Conservation (phyloP, 1,140 invertebrate genomes). For the Anastrepha ludens region DNA sequence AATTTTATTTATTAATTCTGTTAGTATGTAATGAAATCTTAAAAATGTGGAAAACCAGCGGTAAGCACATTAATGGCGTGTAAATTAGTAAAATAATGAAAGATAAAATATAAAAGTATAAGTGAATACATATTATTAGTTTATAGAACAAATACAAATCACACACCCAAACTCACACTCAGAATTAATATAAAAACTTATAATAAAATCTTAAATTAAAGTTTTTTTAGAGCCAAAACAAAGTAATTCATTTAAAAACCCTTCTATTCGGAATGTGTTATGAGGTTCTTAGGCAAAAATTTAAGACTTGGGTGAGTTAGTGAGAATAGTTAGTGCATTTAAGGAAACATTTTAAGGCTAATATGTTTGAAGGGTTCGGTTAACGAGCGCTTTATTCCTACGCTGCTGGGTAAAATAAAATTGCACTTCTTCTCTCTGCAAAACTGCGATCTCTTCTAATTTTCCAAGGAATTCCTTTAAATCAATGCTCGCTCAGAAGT, state of each 20-base stretch:
- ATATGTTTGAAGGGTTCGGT: no score
- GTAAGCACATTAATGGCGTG: constrained; percentile 53
- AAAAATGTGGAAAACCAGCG: constrained; percentile 37
- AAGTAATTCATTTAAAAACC: neutral
- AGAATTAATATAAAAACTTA: constrained; percentile 10
- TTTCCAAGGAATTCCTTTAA: no score
- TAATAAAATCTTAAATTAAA: constrained; percentile 18
- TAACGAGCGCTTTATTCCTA: no score
- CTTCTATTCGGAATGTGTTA: neutral
- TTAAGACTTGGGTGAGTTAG: neutral
- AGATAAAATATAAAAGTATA: constrained; percentile 31
- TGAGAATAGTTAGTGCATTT: no score
- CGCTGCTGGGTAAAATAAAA: no score
- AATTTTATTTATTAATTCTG: constrained; percentile 46
- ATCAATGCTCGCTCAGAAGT: no score
- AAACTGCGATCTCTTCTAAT: no score
- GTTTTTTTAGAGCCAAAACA: neutral
- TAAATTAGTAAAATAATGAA: constrained; percentile 53
- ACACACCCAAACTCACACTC: constrained; percentile 27
- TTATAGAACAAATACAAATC: constrained; percentile 7
- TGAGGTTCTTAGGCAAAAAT: neutral
- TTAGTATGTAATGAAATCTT: constrained; percentile 39
- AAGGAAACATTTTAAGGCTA: no score
- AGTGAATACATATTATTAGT: constrained; percentile 42
- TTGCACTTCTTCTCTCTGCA: no score